Conservation (phyloP, 2,113 vertebrate genomes). For the Stigmatopora argus region DNA sequence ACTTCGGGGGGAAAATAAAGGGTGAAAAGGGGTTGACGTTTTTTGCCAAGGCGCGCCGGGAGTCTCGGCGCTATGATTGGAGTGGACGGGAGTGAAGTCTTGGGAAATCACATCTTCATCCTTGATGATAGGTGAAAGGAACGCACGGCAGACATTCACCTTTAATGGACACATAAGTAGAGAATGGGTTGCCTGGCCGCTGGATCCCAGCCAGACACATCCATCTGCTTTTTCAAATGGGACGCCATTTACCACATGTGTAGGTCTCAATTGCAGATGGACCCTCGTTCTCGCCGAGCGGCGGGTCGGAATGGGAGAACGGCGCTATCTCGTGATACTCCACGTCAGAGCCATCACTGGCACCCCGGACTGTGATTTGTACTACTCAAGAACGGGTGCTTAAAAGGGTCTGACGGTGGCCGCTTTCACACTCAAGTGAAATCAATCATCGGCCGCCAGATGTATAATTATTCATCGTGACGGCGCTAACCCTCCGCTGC, state of each 20-base stretch:
- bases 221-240: constrained; percentile 53
- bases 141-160: constrained; percentile 36
- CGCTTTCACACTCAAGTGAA: constrained; percentile 17
- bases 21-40: constrained; percentile 22
- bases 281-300: background rate
- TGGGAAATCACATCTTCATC: constrained; percentile 54
- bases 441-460: constrained; percentile 25
- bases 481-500: constrained; percentile 12
- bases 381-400: constrained; percentile 9
- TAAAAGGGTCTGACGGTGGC: constrained; percentile 33
- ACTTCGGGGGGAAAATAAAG: constrained; percentile 19
- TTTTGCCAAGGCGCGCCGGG: background rate
- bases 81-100: constrained; percentile 44
- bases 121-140: constrained; percentile 45
- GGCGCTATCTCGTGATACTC: constrained; percentile 12
- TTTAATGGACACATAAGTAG: constrained; percentile 16
- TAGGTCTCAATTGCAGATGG: constrained; percentile 25
- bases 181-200: constrained; percentile 3
- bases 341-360: background rate
- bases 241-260: constrained; percentile 30
- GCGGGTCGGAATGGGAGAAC: constrained; percentile 11
- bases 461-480: constrained; percentile 12
- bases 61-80: constrained; percentile 37
- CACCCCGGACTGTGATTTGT: constrained; percentile 16
- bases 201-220: constrained; percentile 38